Conservation (phyloP, 1,140 invertebrate species). For the Brachionus angularis region DNA sequence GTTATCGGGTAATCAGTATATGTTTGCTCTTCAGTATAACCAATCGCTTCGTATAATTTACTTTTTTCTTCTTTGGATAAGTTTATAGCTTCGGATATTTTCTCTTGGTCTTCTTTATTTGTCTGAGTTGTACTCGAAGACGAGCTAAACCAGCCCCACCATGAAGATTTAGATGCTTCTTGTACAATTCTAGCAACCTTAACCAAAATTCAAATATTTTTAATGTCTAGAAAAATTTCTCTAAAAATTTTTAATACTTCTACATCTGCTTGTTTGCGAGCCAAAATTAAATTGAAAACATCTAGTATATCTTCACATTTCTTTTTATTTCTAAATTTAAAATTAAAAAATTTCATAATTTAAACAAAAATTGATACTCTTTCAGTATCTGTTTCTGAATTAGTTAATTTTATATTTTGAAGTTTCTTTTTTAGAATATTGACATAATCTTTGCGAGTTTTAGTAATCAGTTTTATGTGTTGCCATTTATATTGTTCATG, state of each 20-base stretch:
- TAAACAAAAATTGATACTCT: neutral
- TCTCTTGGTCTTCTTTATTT: neutral
- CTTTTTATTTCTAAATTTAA: neutral
- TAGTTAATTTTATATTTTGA: neutral
- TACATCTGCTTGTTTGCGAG: constrained; percentile 29
- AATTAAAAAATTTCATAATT: neutral
- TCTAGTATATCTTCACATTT: constrained; percentile 32
- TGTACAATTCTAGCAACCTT: constrained; percentile 20
- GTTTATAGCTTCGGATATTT: neutral
- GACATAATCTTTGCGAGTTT: constrained; percentile 35
- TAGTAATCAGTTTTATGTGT: neutral
- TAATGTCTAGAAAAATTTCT: neutral
- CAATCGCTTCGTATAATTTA: constrained; percentile 42
- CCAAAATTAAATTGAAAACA: constrained; percentile 39
- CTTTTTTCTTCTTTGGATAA: constrained; percentile 21
- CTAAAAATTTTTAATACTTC: neutral
- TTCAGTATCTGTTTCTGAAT: neutral
- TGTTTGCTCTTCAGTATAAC: constrained; percentile 31
- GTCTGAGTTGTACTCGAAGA: neutral
- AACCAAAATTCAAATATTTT: neutral
- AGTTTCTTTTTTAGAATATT: constrained; percentile 25
- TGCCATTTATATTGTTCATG: constrained; percentile 32
- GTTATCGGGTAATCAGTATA: neutral
- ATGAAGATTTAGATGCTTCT: constrained; percentile 25
- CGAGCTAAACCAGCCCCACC: constrained; percentile 21